Evolutionary conservation across 53 echinoderm and acorn worm species (phyloP), one percentile per base, ranked within the genome.

Genomic region (Glandiceps talaboti): DNA sequence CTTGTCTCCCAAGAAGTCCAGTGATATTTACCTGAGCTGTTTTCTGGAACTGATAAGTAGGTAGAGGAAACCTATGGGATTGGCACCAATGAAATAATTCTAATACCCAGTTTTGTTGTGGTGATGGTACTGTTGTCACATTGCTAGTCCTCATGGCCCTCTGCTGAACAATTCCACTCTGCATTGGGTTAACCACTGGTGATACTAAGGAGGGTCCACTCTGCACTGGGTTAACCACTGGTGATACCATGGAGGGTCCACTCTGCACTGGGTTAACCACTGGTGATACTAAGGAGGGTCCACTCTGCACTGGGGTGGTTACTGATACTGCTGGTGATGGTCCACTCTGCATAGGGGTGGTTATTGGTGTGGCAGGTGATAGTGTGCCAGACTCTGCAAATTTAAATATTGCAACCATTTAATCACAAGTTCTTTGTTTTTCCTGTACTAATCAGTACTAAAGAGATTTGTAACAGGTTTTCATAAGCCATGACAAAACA

Each of bases 51-150:
- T 27, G n/a, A 31, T 72, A 83, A 12, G 29, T 83, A 25, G 83
- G 83, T 26, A 32, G 72, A 45, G 83, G 25, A 12, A 83, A 32
- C 25, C 77, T 83, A 73, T 83, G 30, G 10, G 83, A 30, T 73
- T 77, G 0, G 31, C 83, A 83, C 83, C 83, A 83, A 28, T 33
- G 31, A 0, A 83, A 32, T 33, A 72, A 77, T 27, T 83, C 77
- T 1, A 30, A 0, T 1, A 77, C 77, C 25, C 77, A 31, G 31
- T 77, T 77, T n/a, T 77, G 32, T 26, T 31, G 26, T 29, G 76
- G 30, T 0, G 45, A 73, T 0, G 77, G 77, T 27, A 1, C 29
- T 30, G 80, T 28, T 0, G 83, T 77, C 31, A 30, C 33, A 27
- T 32, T 45, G 26, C 76, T 76, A 26, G 25, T 31, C 32, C 28